phyloP scores from a whole-genome alignment of 2,888 invertebrate species.

The Pollenia labialis region DNA sequence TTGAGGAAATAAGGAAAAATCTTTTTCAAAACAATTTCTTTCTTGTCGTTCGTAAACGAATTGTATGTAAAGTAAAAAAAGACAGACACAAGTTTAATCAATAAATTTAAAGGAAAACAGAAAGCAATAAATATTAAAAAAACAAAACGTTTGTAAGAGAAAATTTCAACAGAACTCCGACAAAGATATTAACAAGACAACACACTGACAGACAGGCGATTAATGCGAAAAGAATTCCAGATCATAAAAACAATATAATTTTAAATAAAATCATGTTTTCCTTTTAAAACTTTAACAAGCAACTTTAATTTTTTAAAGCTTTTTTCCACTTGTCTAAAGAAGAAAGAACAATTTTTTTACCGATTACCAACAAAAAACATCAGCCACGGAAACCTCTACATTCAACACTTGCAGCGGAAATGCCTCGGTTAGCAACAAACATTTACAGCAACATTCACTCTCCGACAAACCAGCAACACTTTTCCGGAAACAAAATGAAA shows the following conservation, averaged over 20 bases:
- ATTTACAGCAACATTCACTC: conserved; percentile 29
- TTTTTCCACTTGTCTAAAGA: conserved; percentile 8
- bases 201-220: conserved; percentile 56
- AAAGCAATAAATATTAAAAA: conserved; percentile 33
- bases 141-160: neutral
- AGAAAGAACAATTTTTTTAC: neutral
- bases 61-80: neutral
- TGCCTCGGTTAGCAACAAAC: conserved; percentile 52
- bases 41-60: neutral
- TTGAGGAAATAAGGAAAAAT: conserved; percentile 14
- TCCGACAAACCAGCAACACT: conserved; percentile 42
- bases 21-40: neutral
- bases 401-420: conserved; percentile 71
- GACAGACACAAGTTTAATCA: conserved; percentile 46
- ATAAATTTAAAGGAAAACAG: conserved; percentile 41
- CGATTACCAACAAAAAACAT: conserved; percentile 21
- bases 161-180: neutral
- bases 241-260: neutral
- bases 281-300: neutral
- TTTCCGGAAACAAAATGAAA: neutral
- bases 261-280: neutral
- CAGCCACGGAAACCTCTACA: conserved; percentile 47
- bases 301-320: conserved; percentile 13
- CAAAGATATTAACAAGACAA: conserved; percentile 51
- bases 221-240: conserved; percentile 30